Percentiles rank a stretch among this genome's conserved stretches.
Conservation (phyloP, 2,888 invertebrate species). For the Linnaemya vulpina region DNA sequence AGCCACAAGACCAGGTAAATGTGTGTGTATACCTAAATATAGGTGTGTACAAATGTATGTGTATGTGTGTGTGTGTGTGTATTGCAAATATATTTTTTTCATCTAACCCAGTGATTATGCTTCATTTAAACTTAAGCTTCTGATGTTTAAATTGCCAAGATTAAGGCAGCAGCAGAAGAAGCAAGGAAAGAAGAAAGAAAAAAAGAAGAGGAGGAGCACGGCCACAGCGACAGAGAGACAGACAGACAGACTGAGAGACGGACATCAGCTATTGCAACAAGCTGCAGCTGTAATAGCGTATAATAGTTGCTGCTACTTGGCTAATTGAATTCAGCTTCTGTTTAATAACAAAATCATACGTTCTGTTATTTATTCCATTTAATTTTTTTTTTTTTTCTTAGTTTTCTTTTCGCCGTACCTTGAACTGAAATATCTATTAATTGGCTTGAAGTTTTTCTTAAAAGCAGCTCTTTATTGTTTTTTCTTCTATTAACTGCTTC, state of each 20-base stretch:
- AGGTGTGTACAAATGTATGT: too few species aligned
- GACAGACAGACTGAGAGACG: background rate
- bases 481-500: slow-evolving; percentile 8
- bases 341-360: slow-evolving; percentile 65
- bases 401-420: slow-evolving; percentile 39
- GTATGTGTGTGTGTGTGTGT: too few species aligned
- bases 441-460: slow-evolving; percentile 25
- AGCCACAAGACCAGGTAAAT: background rate
- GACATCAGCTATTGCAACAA: slow-evolving; percentile 4
- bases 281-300: slow-evolving; percentile 9
- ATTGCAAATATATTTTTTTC: background rate
- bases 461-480: slow-evolving; percentile 8
- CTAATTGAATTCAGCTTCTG: slow-evolving; percentile 58
- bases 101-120: slow-evolving; percentile 58
- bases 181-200: background rate
- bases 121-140: slow-evolving; percentile 46
- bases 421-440: slow-evolving; percentile 44
- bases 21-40: too few species aligned
- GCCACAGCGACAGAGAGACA: background rate
- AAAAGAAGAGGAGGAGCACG: background rate
- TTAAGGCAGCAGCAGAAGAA: too few species aligned
- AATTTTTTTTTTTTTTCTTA: slow-evolving; percentile 8
- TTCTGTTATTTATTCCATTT: slow-evolving; percentile 5
- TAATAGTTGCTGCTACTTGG: slow-evolving; percentile 14
- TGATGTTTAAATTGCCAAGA: slow-evolving; percentile 26